Percentiles rank a stretch among this genome's conserved stretches.
Evolutionary conservation across 2,797 vertebrate species (phyloP).

Genomic region (Xiphorhynchus erythropygius): DNA sequence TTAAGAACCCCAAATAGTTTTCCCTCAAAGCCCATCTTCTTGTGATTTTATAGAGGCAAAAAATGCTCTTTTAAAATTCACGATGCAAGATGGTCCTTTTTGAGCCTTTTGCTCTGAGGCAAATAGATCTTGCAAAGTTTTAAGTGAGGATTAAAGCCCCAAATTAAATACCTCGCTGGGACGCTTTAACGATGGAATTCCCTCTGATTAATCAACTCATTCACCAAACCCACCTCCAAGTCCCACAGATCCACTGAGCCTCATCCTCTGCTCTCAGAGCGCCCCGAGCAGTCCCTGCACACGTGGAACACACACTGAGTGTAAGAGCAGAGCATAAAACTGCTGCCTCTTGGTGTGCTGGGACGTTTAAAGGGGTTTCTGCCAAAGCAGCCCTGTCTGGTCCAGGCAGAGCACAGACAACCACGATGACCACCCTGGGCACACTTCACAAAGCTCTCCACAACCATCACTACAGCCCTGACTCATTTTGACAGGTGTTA

Average conservation of each 20-base stretch:
- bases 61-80: background rate
- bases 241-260: background rate
- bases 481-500: conserved; percentile 62
- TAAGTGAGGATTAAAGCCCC: background rate
- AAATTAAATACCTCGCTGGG: background rate
- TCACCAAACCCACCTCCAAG: background rate
- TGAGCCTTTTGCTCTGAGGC: background rate
- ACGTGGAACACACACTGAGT: background rate
- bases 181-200: background rate
- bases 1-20: background rate
- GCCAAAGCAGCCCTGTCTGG: conserved; percentile 38
- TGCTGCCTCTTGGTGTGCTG: background rate
- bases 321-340: conserved; percentile 43
- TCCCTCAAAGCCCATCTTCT: background rate
- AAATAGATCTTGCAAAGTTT: background rate
- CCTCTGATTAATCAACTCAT: conserved; percentile 15
- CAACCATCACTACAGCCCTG: conserved; percentile 29
- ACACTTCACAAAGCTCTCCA: conserved; percentile 19
- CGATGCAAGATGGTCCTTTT: background rate
- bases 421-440: conserved; percentile 25
- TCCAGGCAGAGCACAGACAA: background rate
- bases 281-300: background rate
- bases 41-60: background rate
- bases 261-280: background rate
- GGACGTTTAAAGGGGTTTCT: background rate